phyloP scores from a whole-genome alignment of 37 sponge, comb jelly and placozoan species.

The Dysidea cf. avara region DNA sequence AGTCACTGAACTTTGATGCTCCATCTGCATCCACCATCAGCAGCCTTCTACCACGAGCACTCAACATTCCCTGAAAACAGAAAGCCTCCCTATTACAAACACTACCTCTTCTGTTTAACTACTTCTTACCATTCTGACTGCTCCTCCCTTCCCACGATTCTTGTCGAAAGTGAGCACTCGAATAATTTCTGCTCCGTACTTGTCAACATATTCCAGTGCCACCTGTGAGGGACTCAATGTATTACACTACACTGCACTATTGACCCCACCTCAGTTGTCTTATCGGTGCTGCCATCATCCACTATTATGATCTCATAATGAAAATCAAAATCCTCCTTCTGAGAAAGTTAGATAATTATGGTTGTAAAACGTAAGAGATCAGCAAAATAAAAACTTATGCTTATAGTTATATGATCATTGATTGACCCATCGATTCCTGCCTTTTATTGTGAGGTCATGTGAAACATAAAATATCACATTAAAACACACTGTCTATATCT shows the following conservation, averaged over 20 bases:
- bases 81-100: background rate
- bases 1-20: slow-evolving; percentile 84
- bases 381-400: too few species aligned
- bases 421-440: too few species aligned
- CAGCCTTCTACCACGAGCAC: slow-evolving; percentile 79
- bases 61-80: slow-evolving; percentile 83
- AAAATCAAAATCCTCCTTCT: slow-evolving; percentile 49
- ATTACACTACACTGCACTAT: background rate
- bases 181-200: slow-evolving; percentile 82
- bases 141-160: slow-evolving; percentile 98
- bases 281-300: slow-evolving; percentile 96
- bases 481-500: too few species aligned
- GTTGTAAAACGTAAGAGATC: too few species aligned
- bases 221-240: slow-evolving; percentile 38
- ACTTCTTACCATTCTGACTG: slow-evolving; percentile 83
- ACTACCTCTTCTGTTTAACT: background rate
- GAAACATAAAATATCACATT: too few species aligned
- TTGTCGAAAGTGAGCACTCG: slow-evolving; percentile 78
- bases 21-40: slow-evolving; percentile 98
- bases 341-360: slow-evolving; percentile 25
- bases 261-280: slow-evolving; percentile 62
- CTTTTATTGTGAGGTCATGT: too few species aligned
- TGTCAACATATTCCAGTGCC: slow-evolving; percentile 70
- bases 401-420: too few species aligned
- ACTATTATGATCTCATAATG: slow-evolving; percentile 92